Evolutionary conservation across 23 tunicate species (phyloP), one percentile per base, ranked within the genome.

Genomic region (Clavelina lepadiformis): DNA sequence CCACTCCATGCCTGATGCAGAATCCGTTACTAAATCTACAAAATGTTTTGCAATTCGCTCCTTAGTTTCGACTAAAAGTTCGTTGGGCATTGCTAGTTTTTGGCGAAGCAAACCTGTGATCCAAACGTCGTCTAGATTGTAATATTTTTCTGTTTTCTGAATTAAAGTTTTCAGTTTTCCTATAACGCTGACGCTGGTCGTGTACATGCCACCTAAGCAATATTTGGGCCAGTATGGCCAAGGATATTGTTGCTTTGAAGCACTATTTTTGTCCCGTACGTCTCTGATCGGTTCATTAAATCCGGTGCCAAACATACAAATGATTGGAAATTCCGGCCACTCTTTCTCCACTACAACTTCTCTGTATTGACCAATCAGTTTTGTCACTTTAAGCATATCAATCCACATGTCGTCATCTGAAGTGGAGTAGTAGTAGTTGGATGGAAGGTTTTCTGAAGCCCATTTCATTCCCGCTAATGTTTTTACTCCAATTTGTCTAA

Each of bases 141-240:
- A 6, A 11, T 58, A 58, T 63, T 36, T 13, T 47, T 67, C 73
- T 27, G n/a, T n/a, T n/a, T 27, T 19, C 33, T 45, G 33, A 6
- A 45, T 31, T 5, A 35, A 34, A 5, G 46, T 35, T 58, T 58
- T 46, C 8, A 67, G 35, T 27, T 46, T 6, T 3, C 4, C 18
- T 21, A 28, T 45, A 4, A 49, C 5, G 22, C 26, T 27, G 24
- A 67, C 32, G 19, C 5, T 21, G 6, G 61, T 46, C 7, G 73
- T 67, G 35, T 67, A 67, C 57, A 67, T 46, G 46, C 73, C 73
- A 11, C 73, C 73, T 4, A 67, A 58, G 28, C 73, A 67, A 47
- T 30, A 47, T 41, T 67, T 45, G 35, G 73, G 73, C 24, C 47
- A 67, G 33, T 46, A 67, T 3, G 73, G 61, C 73, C 73, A 67